phyloP scores from a whole-genome alignment of 1,140 invertebrate genomes.

The Dendroctonus valens region DNA sequence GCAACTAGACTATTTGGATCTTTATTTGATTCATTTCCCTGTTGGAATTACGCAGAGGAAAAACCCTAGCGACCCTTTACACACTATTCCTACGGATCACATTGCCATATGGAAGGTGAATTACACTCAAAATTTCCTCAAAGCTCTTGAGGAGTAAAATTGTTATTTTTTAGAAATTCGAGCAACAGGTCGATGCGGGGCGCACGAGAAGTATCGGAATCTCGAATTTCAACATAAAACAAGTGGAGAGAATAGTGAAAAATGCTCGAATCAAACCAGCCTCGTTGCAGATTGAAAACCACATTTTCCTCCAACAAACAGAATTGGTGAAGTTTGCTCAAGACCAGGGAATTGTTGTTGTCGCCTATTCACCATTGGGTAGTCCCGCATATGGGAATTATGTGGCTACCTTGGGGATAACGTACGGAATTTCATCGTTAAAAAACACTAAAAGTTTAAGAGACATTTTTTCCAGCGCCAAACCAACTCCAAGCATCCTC shows the following conservation, averaged over 20 bases:
- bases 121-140: not conserved
- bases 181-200: constrained; percentile 64
- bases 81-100: constrained; percentile 65
- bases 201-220: constrained; percentile 66
- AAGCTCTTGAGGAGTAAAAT: not conserved
- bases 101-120: constrained; percentile 69
- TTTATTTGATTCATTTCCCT: constrained; percentile 81
- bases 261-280: constrained; percentile 65
- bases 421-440: too few relatives aligned
- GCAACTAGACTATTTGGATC: constrained; percentile 74
- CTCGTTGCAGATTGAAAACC: constrained; percentile 76
- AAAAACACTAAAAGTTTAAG: too few relatives aligned
- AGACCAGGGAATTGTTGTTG: constrained; percentile 68
- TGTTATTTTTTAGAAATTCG: constrained; percentile 61
- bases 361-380: constrained; percentile 80
- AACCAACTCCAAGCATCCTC: constrained; percentile 59
- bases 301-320: constrained; percentile 79
- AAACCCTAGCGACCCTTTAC: constrained; percentile 46
- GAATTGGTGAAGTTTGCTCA: constrained; percentile 72
- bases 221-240: constrained; percentile 72
- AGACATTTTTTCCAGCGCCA: not conserved
- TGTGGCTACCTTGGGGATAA: too few relatives aligned
- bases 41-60: constrained; percentile 60
- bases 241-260: constrained; percentile 63
- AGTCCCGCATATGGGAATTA: constrained; percentile 51